Evolutionary conservation across 2,113 vertebrate genomes (phyloP).

Genomic region (Rhynchomys soricoides): DNA sequence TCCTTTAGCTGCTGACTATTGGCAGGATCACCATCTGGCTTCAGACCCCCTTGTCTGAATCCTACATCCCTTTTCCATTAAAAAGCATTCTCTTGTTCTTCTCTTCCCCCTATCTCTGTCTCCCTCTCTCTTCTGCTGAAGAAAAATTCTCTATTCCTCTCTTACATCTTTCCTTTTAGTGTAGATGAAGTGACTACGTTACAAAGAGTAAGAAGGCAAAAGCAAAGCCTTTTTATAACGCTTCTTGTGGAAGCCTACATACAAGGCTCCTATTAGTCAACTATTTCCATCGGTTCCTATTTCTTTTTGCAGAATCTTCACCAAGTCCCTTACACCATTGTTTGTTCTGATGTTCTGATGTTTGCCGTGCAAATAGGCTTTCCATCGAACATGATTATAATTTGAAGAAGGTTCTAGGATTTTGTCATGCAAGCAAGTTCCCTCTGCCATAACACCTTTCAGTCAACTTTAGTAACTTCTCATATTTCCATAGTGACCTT

Average conservation of each 20-base stretch:
- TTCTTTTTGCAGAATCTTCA: background rate
- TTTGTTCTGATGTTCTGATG: slow-evolving; percentile 27
- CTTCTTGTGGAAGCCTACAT: background rate
- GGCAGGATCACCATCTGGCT: slow-evolving; percentile 33
- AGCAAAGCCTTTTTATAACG: background rate
- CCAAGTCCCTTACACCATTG: background rate
- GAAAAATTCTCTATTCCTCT: background rate
- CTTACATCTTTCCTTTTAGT: background rate
- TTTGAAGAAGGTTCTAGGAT: slow-evolving; percentile 53
- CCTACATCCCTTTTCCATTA: background rate
- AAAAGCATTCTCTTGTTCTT: background rate
- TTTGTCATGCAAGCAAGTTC: slow-evolving; percentile 47
- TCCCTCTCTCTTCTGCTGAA: background rate
- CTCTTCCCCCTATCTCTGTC: background rate
- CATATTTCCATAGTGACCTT: slow-evolving; percentile 25
- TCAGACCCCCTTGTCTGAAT: slow-evolving; percentile 21
- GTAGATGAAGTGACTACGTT: background rate
- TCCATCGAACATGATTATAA: slow-evolving; percentile 64
- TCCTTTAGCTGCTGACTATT: slow-evolving; percentile 57
- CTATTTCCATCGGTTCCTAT: background rate
- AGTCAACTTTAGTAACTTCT: slow-evolving; percentile 1
- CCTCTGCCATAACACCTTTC: background rate
- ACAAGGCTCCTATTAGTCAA: background rate
- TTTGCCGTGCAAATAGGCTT: slow-evolving; percentile 70
- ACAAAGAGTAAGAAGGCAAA: background rate